Conservation (phyloP, 2,797 vertebrate species). For the Gouania willdenowi region DNA sequence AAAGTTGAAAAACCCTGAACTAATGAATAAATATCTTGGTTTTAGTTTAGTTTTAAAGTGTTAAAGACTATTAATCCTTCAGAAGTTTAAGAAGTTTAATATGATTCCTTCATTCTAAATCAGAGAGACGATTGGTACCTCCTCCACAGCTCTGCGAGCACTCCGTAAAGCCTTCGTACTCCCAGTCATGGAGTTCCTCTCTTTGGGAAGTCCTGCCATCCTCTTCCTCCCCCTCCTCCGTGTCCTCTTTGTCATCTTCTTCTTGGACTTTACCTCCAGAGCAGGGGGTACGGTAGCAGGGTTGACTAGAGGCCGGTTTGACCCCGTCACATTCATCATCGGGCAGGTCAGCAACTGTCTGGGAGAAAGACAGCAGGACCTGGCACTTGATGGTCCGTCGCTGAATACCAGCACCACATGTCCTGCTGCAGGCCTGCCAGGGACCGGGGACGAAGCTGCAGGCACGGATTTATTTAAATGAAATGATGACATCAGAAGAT, state of each 20-base stretch:
- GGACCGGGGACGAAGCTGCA: slow-evolving; percentile 87
- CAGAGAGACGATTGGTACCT: slow-evolving; percentile 71
- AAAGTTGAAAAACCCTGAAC: too few relatives aligned
- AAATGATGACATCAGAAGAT: too few relatives aligned
- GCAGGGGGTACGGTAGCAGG: slow-evolving; percentile 86
- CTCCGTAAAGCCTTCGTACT: slow-evolving; percentile 90
- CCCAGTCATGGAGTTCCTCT: slow-evolving; percentile 91
- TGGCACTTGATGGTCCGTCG: slow-evolving; percentile 85
- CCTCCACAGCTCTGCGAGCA: slow-evolving; percentile 92
- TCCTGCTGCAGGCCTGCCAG: slow-evolving; percentile 88
- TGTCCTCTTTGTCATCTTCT: slow-evolving; percentile 65
- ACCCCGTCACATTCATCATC: slow-evolving; percentile 88
- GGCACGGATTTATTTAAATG: not conserved
- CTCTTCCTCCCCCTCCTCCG: slow-evolving; percentile 63
- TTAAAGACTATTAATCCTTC: too few relatives aligned
- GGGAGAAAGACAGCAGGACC: slow-evolving; percentile 92
- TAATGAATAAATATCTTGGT: too few relatives aligned
- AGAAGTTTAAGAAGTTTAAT: too few relatives aligned
- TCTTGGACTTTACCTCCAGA: slow-evolving; percentile 62
- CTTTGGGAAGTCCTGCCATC: slow-evolving; percentile 33
- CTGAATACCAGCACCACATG: slow-evolving; percentile 87
- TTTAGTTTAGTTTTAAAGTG: too few relatives aligned
- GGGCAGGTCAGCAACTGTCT: slow-evolving; percentile 89
- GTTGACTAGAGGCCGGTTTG: slow-evolving; percentile 77
- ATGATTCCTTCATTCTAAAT: too few relatives aligned